phyloP scores from a whole-genome alignment of 2,113 vertebrate genomes.

The Amblyopsis rosae region DNA sequence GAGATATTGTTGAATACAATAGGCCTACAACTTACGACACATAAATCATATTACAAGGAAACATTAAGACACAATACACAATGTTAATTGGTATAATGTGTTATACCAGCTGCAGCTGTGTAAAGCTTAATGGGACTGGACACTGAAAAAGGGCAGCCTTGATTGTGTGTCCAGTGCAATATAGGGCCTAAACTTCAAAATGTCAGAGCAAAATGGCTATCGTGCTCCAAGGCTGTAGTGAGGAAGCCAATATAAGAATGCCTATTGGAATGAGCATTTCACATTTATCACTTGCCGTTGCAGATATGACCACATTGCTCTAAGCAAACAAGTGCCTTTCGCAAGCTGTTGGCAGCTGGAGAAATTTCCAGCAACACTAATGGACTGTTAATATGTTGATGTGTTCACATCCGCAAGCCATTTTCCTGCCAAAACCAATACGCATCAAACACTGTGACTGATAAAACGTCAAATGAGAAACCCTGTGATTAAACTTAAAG shows the following conservation, averaged over 20 bases:
- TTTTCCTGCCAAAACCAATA: slow-evolving; percentile 75
- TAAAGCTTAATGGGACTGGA: slow-evolving; percentile 9
- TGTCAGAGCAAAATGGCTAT: not conserved
- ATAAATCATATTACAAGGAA: no score
- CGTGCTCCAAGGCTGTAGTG: not conserved
- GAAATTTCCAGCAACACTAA: slow-evolving; percentile 78
- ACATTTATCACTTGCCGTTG: slow-evolving; percentile 57
- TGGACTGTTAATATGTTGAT: slow-evolving; percentile 77
- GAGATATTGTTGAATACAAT: not conserved
- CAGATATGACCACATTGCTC: slow-evolving; percentile 52
- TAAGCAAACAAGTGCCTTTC: slow-evolving; percentile 57
- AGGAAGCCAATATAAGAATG: slow-evolving; percentile 33
- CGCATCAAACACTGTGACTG: slow-evolving; percentile 67
- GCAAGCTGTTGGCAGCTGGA: slow-evolving; percentile 65
- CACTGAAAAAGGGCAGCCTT: not conserved
- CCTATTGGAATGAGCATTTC: slow-evolving; percentile 45
- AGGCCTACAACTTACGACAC: not conserved
- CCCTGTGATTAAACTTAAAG: slow-evolving; percentile 55
- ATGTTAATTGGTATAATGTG: slow-evolving; percentile 2
- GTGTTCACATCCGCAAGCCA: slow-evolving; percentile 72
- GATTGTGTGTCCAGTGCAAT: slow-evolving; percentile 26
- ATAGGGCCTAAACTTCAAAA: slow-evolving; percentile 22
- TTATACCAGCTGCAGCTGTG: slow-evolving; percentile 10
- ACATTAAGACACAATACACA: not conserved
- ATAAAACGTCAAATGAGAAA: slow-evolving; percentile 71